Conservation (phyloP, 2,797 vertebrate species). For the Diceros bicornis region DNA sequence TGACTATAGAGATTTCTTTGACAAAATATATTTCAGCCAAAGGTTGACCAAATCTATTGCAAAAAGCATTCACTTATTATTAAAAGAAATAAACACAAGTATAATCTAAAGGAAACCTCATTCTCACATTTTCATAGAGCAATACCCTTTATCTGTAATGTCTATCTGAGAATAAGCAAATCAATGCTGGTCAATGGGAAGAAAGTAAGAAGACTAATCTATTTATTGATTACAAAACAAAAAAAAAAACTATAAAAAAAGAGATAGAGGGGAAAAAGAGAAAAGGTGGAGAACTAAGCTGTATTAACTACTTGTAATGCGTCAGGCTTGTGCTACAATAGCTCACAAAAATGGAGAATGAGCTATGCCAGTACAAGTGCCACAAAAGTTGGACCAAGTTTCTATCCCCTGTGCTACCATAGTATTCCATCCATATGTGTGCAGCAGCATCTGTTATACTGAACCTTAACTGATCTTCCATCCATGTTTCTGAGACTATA, state of each 20-base stretch:
- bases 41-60: background rate
- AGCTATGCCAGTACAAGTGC: background rate
- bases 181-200: background rate
- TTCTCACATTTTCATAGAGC: background rate
- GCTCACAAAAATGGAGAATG: background rate
- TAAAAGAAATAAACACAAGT: background rate
- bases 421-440: background rate
- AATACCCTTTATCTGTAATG: background rate
- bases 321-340: background rate
- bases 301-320: background rate
- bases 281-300: background rate
- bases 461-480: background rate
- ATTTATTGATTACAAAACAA: background rate
- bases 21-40: background rate
- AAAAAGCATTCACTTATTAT: background rate
- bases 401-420: fast-evolving
- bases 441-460: background rate
- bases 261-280: background rate
- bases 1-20: background rate
- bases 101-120: background rate
- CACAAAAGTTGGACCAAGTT: background rate
- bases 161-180: background rate
- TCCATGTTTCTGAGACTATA: background rate
- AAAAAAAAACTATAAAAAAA: background rate
- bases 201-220: background rate